Conservation (phyloP, 1,140 invertebrate genomes). For the Procambarus virginalis region DNA sequence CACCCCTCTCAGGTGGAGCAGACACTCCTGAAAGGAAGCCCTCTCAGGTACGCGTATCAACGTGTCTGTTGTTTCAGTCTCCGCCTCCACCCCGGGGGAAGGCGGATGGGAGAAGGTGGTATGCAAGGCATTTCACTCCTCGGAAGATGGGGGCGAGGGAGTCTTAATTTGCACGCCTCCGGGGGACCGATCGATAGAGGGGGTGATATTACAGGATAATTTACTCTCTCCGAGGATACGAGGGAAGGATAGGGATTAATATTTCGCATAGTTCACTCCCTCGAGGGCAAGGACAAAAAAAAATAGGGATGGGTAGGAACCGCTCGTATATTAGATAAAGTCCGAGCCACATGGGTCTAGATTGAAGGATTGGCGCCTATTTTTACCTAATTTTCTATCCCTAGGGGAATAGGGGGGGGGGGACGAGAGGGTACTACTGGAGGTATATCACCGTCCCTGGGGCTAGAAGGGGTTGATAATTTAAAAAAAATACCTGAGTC, state of each 20-base stretch:
- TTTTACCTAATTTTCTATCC: background rate
- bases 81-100: background rate
- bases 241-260: background rate
- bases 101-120: background rate
- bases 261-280: constrained; percentile 9
- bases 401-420: background rate
- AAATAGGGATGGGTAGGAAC: background rate
- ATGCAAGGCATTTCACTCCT: background rate
- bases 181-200: background rate
- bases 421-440: background rate
- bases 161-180: background rate
- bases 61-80: background rate
- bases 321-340: background rate
- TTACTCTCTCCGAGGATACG: background rate
- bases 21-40: no score
- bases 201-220: background rate
- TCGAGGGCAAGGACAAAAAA: background rate
- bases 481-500: background rate
- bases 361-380: background rate
- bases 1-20: no score
- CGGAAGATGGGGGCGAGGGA: background rate
- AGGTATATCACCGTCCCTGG: background rate
- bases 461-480: background rate
- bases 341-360: background rate
- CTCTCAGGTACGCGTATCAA: background rate